These are phyloP conservation scores for Quadriops clusia DNA, from an alignment of 2,888 invertebrate genomes.

Conservation along the genomic window DNA sequence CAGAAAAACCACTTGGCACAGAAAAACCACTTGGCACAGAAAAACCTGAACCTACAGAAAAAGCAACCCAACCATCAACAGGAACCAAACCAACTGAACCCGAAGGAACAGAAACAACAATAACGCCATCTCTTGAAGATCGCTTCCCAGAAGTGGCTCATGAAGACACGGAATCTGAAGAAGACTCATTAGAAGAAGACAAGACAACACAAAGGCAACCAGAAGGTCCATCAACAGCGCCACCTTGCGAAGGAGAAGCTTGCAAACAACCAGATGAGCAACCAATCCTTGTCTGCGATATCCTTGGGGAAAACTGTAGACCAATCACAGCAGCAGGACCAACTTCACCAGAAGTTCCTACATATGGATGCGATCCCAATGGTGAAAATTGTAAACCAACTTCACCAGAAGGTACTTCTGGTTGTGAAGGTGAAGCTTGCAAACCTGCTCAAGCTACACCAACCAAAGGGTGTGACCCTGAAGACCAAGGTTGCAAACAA, in stretches of 20 bases:
- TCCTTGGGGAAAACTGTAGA: too few species aligned
- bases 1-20: background rate
- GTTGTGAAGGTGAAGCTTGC: too few species aligned
- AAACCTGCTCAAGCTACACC: too few species aligned
- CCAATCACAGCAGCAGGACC: too few species aligned
- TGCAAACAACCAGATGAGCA: too few species aligned
- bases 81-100: constrained; percentile 3
- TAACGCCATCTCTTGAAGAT: constrained; percentile 1
- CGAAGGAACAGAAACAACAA: constrained; percentile 4
- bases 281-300: too few species aligned
- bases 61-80: constrained; percentile 1
- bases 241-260: background rate
- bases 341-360: too few species aligned
- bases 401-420: too few species aligned
- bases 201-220: too few species aligned
- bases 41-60: constrained; percentile 1
- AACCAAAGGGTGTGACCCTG: too few species aligned
- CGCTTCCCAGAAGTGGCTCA: background rate
- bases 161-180: constrained; percentile 2
- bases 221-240: background rate
- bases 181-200: constrained; percentile 3
- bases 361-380: background rate
- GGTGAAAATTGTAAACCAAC: constrained; percentile 1
- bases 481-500: constrained; percentile 2
- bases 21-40: constrained; percentile 2